Conservation (phyloP, 2,797 vertebrate genomes). For the Malacoraja senta region DNA sequence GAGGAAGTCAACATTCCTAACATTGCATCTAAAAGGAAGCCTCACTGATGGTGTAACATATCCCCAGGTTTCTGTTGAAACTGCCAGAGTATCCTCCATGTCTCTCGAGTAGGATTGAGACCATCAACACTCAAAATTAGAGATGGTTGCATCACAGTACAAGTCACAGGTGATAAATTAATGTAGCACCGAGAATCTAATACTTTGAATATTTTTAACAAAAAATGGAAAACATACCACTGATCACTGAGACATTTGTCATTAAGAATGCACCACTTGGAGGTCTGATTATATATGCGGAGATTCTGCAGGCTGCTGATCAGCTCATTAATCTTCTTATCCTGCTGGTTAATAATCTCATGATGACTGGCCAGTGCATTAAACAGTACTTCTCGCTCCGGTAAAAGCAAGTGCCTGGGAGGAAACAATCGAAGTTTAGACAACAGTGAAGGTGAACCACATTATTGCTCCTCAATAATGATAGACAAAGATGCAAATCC, state of each 20-base stretch:
- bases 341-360: constrained; percentile 90
- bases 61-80: neutral
- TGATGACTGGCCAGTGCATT: constrained; percentile 82
- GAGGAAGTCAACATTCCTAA: neutral
- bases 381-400: constrained; percentile 82
- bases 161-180: neutral
- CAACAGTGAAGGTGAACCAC: neutral
- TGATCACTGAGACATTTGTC: constrained; percentile 44
- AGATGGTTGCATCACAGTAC: too few species aligned
- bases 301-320: constrained; percentile 74
- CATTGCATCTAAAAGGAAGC: neutral
- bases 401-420: constrained; percentile 75
- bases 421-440: neutral
- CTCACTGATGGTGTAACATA: neutral
- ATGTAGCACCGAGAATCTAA: too few species aligned
- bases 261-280: constrained; percentile 56
- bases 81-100: too few species aligned
- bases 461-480: neutral
- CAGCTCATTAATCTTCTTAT: constrained; percentile 73
- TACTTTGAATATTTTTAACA: neutral
- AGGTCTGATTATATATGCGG: constrained; percentile 72
- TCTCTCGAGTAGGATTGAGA: neutral
- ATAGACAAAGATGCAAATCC: neutral
- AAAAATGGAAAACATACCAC: constrained; percentile 49
- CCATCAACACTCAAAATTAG: too few species aligned